Percentiles rank a stretch among this genome's conserved stretches.
phyloP scores from a whole-genome alignment of 2,888 invertebrate species.

The Cheiracanthium punctorium region DNA sequence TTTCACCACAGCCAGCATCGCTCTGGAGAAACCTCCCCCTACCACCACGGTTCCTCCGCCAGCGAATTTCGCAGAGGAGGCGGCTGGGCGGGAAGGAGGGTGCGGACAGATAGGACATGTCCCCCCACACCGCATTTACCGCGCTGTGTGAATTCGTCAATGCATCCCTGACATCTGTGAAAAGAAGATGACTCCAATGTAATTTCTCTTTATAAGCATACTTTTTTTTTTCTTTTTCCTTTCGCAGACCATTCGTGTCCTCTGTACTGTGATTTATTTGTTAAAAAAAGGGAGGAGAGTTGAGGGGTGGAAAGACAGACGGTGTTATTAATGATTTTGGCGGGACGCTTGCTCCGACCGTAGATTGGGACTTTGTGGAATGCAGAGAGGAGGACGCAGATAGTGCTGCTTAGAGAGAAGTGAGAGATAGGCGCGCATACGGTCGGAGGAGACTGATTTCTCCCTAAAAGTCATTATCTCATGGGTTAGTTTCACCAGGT shows the following conservation, averaged over 20 bases:
- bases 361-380: background rate
- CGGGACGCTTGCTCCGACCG: background rate
- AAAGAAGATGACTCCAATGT: conserved; percentile 32
- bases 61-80: too few relatives aligned
- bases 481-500: too few relatives aligned
- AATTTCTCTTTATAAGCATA: conserved; percentile 37
- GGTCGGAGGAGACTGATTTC: too few relatives aligned
- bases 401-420: conserved; percentile 6
- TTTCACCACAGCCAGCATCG: background rate
- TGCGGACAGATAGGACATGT: background rate
- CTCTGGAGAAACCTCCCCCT: background rate
- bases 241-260: background rate
- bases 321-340: conserved; percentile 43
- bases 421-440: background rate
- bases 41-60: too few relatives aligned
- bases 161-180: conserved; percentile 38
- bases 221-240: too few relatives aligned
- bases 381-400: background rate
- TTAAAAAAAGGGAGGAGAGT: conserved; percentile 19
- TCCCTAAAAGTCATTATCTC: too few relatives aligned
- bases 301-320: too few relatives aligned
- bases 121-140: conserved; percentile 14
- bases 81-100: too few relatives aligned
- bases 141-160: conserved; percentile 51
- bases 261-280: conserved; percentile 14